A percentile compares a stretch with the other conserved stretches of the same genome.
phyloP scores from a whole-genome alignment of 2,888 invertebrate genomes.

The Drosophila yooni region DNA sequence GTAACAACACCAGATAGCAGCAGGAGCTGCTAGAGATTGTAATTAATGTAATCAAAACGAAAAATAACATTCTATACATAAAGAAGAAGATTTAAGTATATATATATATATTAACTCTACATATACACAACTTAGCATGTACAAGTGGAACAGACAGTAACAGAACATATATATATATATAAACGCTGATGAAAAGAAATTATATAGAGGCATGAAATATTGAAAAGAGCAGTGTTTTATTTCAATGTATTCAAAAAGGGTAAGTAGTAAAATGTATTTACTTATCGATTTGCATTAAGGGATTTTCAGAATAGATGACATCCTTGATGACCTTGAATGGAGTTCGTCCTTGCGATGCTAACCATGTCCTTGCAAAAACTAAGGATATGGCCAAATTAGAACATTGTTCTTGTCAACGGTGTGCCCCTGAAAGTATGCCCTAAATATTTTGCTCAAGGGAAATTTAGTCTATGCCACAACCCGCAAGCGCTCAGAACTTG shows the following conservation, averaged over 20 bases:
- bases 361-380: neutral
- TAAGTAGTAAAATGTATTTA: neutral
- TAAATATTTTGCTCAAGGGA: neutral
- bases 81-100: conserved; percentile 29
- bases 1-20: neutral
- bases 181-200: conserved; percentile 65
- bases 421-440: neutral
- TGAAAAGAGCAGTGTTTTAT: conserved; percentile 37
- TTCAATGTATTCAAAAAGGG: neutral
- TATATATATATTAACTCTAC: conserved; percentile 58
- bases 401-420: neutral
- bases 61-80: conserved; percentile 48
- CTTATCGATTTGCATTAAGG: neutral
- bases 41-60: conserved; percentile 74
- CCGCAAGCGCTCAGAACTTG: neutral
- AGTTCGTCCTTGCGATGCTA: neutral
- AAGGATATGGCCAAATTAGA: neutral
- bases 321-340: neutral
- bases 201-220: conserved; percentile 67
- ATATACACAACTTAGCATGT: conserved; percentile 67
- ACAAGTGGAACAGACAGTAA: conserved; percentile 58
- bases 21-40: conserved; percentile 33
- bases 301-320: neutral
- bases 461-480: neutral
- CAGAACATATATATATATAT: conserved; percentile 65